A percentile compares a stretch with the other conserved stretches of the same genome.
Evolutionary conservation across 2,888 invertebrate genomes (phyloP).

Genomic region (Dolichopus griseipennis): DNA sequence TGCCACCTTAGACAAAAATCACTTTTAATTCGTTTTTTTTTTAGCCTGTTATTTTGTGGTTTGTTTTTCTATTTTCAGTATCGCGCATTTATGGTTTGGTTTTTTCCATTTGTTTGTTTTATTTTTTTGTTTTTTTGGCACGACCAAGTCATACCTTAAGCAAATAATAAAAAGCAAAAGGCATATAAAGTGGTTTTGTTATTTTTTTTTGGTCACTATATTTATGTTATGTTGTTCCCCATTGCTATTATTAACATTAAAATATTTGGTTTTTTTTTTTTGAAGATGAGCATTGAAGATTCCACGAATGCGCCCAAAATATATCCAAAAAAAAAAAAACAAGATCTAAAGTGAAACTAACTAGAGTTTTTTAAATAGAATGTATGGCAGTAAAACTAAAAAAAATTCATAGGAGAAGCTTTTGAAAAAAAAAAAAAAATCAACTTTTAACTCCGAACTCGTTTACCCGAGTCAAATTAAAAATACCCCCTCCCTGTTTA

Average conservation of each 20-base stretch:
- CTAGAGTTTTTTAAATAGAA: neutral
- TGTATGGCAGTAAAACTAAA: neutral
- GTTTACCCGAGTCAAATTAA: no score
- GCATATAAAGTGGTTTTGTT: neutral
- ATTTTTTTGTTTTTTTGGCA: neutral
- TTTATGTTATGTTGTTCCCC: neutral
- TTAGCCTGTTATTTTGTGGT: neutral
- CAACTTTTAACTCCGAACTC: no score
- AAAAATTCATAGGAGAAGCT: neutral
- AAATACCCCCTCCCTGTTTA: no score
- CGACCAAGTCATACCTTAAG: conserved; percentile 1
- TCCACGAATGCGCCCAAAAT: neutral
- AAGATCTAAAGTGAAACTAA: neutral
- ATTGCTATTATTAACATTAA: conserved; percentile 3
- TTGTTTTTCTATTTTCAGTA: neutral
- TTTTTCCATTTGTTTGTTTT: no score
- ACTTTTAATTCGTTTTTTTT: neutral
- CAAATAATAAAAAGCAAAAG: neutral
- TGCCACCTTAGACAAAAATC: conserved; percentile 6
- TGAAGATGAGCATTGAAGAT: conserved; percentile 3
- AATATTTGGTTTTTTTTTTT: neutral
- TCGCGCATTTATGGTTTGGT: neutral
- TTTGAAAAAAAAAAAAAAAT: neutral
- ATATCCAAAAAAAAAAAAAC: neutral
- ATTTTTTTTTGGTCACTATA: neutral